These are phyloP conservation scores for Tachina lurida DNA, from an alignment of 2,888 invertebrate species.

Conservation along the genomic window DNA sequence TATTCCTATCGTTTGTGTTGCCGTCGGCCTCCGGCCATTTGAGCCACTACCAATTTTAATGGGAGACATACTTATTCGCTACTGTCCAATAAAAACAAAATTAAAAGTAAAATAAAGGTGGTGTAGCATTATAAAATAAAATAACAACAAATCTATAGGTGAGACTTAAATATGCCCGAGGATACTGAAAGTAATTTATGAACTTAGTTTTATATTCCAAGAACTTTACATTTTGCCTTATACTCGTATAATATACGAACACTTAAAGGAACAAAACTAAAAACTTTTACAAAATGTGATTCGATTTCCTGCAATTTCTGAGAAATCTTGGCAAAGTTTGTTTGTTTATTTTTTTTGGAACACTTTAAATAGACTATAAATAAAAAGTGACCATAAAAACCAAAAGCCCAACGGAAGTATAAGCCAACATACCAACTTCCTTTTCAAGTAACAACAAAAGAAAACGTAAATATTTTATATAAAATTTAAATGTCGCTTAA, in stretches of 20 bases:
- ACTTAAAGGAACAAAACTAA: conserved; percentile 2
- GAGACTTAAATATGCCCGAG: conserved; percentile 67
- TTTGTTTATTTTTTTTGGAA: not conserved
- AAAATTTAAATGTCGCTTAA: conserved; percentile 65
- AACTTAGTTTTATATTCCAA: conserved; percentile 58
- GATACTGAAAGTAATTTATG: conserved; percentile 70
- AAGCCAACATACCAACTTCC: conserved; percentile 60
- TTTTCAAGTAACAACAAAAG: conserved; percentile 35
- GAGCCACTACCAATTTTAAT: conserved; percentile 58
- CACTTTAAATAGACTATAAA: conserved; percentile 40
- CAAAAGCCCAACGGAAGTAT: conserved; percentile 79
- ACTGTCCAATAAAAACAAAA: conserved; percentile 60
- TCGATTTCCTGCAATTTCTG: conserved; percentile 56
- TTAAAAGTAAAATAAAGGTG: conserved; percentile 71
- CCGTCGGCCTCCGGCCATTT: conserved; percentile 63
- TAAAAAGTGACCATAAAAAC: conserved; percentile 74
- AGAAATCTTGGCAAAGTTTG: conserved; percentile 38
- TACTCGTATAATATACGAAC: conserved; percentile 8
- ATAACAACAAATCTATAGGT: conserved; percentile 51
- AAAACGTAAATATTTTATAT: conserved; percentile 42
- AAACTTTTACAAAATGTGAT: conserved; percentile 45
- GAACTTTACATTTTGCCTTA: conserved; percentile 23
- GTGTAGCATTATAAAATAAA: conserved; percentile 33
- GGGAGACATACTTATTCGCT: conserved; percentile 29
- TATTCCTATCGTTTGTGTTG: conserved; percentile 54